Conservation (phyloP, 2,113 vertebrate species). For the Cinclus cinclus region DNA sequence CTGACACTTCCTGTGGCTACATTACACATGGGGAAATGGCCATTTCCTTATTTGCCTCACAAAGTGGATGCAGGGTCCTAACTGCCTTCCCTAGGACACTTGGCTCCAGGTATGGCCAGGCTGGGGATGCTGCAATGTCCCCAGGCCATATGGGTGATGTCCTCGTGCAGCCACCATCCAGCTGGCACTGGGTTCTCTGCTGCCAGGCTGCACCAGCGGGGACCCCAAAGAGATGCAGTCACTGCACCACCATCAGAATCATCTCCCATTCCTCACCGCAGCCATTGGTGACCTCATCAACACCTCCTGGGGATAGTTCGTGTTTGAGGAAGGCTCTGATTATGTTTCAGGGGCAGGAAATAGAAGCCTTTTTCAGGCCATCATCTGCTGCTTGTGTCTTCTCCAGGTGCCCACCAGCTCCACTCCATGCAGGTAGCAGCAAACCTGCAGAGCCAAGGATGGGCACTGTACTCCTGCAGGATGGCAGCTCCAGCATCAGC, state of each 20-base stretch:
- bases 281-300: fast-evolving
- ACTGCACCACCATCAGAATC: not conserved
- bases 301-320: fast-evolving
- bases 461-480: fast-evolving
- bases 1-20: not conserved
- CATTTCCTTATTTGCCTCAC: not conserved
- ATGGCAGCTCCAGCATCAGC: not conserved
- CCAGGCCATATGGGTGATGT: not conserved
- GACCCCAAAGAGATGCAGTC: not conserved
- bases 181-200: fast-evolving
- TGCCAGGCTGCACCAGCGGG: fast-evolving
- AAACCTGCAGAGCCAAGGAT: fast-evolving
- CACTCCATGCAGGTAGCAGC: not conserved
- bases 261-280: not conserved
- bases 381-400: not conserved
- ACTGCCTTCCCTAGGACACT: not conserved
- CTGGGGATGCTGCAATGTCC: not conserved
- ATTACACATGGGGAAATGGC: fast-evolving
- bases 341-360: not conserved
- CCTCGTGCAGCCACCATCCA: not conserved
- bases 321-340: not conserved
- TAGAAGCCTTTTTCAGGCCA: not conserved
- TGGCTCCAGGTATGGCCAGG: not conserved
- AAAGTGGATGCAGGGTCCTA: not conserved
- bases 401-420: not conserved